Base-by-base conservation (phyloP, 2,888 invertebrate genomes). In the Melipona bicolor region DNA sequence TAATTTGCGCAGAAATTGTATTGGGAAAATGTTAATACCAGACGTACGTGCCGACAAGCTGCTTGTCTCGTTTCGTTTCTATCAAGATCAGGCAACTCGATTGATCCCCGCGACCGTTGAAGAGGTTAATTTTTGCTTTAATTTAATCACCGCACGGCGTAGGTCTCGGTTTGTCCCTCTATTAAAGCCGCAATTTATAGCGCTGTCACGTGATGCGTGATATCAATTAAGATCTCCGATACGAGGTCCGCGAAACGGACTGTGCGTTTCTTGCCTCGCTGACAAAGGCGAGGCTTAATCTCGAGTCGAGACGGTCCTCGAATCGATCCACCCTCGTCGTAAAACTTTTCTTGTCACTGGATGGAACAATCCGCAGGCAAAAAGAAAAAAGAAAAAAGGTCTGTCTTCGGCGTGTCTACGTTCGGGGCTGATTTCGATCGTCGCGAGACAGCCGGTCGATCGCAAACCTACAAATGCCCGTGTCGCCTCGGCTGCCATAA, bases 401-500 rank as follows among this genome's bases (percentile, higher is more conserved):
- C 24, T 64, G 59, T 82, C 19, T 76, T 75, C 78, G 59, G 54
- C 79, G 82, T 69, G 73, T 77, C 75, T 54, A 43, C 32, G 19
- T 19, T 61, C 32, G 62, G 4, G 36, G 13, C 64, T 11, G 36
- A 36, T 19, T 84, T 62, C 81, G 85, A 78, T 73, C 78, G 64
- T 21, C 67, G 24, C 75, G 70, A 65, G 84, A 69, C 72, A 50
- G 76, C 62, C 65, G 54, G 68, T 72, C 50, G 76, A 62, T 81
- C 81, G 76, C 49, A 61, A 76, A 61, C 76, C 79, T 79, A 83
- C 83, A 83, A 85, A 83, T 87, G 75, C 87, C 71, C 77, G 79
- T 79, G 79, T 82, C 87, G 85, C 82, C 81, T 82, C 67, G 77
- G 75, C 79, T 81, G 88, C 82, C 77, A 85, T 85, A 88, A 85